Percentiles rank a stretch among this genome's conserved stretches.
Evolutionary conservation across 2,113 vertebrate species (phyloP).

Genomic region (Butorides virescens): DNA sequence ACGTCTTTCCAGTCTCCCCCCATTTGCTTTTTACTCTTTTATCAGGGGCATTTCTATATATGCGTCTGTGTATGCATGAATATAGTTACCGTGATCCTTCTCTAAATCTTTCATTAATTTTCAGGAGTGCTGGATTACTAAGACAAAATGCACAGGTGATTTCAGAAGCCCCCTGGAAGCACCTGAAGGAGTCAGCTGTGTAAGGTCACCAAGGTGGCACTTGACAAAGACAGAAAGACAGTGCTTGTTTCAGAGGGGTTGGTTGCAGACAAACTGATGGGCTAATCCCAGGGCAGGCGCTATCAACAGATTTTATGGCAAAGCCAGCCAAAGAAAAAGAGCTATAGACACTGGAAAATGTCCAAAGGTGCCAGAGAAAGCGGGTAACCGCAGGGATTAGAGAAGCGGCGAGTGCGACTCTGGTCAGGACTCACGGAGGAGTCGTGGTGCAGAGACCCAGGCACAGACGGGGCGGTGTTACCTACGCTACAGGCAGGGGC

Average conservation of each 20-base stretch:
- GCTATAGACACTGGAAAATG: not conserved
- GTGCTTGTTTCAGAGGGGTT: too few species aligned
- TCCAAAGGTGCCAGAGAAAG: not conserved
- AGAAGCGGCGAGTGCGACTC: fast-evolving
- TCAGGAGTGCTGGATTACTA: not conserved
- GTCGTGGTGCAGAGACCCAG: not conserved
- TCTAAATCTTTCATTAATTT: not conserved
- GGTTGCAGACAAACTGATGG: not conserved
- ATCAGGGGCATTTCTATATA: not conserved
- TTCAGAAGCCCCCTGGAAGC: not conserved
- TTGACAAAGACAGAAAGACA: not conserved
- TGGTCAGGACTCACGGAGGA: fast-evolving
- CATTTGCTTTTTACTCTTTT: not conserved
- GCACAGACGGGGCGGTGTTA: not conserved
- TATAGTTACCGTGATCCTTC: not conserved
- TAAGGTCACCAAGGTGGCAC: not conserved
- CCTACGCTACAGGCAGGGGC: fast-evolving
- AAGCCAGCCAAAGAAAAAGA: not conserved
- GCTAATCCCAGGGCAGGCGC: not conserved
- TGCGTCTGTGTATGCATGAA: not conserved
- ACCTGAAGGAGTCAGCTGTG: not conserved
- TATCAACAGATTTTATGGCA: not conserved
- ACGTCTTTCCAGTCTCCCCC: not conserved
- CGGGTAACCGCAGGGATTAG: not conserved
- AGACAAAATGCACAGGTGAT: not conserved